Percentiles rank a stretch among this genome's conserved stretches.
These are phyloP conservation scores for Lophura nycthemera DNA, from an alignment of 2,113 vertebrate genomes.

Conservation along the genomic window DNA sequence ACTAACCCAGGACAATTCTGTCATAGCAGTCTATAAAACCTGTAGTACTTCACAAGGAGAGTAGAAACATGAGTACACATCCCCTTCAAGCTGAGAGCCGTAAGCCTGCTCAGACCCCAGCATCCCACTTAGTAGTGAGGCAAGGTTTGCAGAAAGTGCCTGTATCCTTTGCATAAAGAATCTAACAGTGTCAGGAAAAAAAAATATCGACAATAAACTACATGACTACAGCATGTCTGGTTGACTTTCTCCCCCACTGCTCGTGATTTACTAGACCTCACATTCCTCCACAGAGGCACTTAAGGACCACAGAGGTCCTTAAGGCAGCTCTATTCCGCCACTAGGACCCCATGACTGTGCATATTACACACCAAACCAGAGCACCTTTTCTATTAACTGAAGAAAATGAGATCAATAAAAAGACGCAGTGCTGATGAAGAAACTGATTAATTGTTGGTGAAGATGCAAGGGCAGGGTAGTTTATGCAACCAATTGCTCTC, in stretches of 20 bases:
- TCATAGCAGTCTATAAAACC: background rate
- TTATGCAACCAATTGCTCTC: slow-evolving; percentile 12
- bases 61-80: background rate
- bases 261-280: background rate
- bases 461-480: slow-evolving; percentile 15
- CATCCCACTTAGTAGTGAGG: background rate
- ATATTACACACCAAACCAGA: background rate
- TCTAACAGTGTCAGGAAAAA: background rate
- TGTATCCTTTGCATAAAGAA: background rate
- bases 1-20: background rate
- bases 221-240: background rate
- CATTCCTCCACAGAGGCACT: background rate
- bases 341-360: background rate
- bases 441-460: background rate
- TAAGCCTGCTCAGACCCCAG: background rate
- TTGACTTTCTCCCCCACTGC: background rate
- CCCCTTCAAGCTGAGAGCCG: background rate
- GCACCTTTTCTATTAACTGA: background rate
- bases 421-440: background rate
- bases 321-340: background rate
- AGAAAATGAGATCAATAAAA: background rate
- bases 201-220: background rate
- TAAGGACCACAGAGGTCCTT: background rate
- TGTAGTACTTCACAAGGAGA: background rate
- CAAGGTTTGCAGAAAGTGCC: background rate